Evolutionary conservation across 2,113 vertebrate species (phyloP).

Genomic region (Jacana jacana): DNA sequence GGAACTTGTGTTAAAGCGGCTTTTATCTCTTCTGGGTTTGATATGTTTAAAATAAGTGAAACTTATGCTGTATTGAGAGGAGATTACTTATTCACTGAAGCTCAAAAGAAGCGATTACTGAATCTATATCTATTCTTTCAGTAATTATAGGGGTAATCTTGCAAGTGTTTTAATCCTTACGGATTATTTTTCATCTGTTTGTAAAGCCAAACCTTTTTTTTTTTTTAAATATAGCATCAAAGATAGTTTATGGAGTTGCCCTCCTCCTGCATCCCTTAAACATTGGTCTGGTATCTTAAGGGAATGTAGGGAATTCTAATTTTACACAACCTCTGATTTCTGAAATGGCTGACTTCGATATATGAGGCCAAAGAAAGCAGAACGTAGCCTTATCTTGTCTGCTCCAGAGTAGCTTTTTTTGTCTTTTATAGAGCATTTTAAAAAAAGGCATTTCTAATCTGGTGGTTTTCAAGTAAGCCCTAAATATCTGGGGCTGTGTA

Average conservation of each 20-base stretch:
- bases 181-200: neutral
- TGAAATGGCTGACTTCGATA: neutral
- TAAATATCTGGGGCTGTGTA: neutral
- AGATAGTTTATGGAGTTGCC: neutral
- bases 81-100: conserved; percentile 49
- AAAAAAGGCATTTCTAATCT: neutral
- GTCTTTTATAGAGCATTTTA: neutral
- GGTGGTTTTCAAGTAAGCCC: neutral
- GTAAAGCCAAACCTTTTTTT: neutral
- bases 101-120: conserved; percentile 46
- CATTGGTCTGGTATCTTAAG: neutral
- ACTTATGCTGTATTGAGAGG: conserved; percentile 41
- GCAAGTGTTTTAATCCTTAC: neutral
- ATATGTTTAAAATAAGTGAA: conserved; percentile 65
- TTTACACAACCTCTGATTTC: neutral
- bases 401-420: neutral
- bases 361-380: neutral
- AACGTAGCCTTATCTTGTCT: neutral
- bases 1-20: conserved; percentile 20
- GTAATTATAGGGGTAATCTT: conserved; percentile 37
- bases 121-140: conserved; percentile 2
- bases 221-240: neutral
- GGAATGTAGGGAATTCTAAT: neutral
- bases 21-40: conserved; percentile 60
- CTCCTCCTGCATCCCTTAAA: neutral